Evolutionary conservation across 2,888 invertebrate species (phyloP).

Genomic region (Perizoma affinitatum): DNA sequence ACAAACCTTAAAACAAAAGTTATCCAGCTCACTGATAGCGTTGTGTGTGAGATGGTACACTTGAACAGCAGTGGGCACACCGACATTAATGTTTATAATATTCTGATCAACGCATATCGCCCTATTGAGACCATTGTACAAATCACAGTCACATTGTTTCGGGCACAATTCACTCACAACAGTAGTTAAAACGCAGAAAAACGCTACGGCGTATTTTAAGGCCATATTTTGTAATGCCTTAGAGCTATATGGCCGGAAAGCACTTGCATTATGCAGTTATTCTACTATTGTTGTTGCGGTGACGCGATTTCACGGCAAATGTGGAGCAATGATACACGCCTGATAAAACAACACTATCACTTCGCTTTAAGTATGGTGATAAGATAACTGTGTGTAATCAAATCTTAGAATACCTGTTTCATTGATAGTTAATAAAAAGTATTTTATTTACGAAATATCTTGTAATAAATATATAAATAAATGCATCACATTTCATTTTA

Average conservation of each 20-base stretch:
- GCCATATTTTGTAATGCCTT: conserved; percentile 56
- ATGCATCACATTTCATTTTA: conserved; percentile 10
- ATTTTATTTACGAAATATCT: conserved; percentile 13
- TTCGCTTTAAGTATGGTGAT: conserved; percentile 45
- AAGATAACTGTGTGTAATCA: conserved; percentile 58
- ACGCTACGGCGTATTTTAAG: conserved; percentile 48
- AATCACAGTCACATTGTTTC: conserved; percentile 82
- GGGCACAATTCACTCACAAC: conserved; percentile 70
- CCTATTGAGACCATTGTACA: conserved; percentile 74
- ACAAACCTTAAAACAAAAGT: conserved; percentile 82
- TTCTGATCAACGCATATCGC: conserved; percentile 83
- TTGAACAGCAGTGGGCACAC: conserved; percentile 84
- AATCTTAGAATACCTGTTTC: conserved; percentile 40
- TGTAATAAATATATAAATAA: conserved; percentile 21
- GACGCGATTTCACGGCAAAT: conserved; percentile 56
- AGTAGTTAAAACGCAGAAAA: conserved; percentile 37
- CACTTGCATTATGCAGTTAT: conserved; percentile 60
- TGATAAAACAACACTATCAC: conserved; percentile 68
- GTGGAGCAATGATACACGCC: conserved; percentile 64
- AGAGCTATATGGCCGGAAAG: conserved; percentile 19
- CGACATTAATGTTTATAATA: conserved; percentile 83
- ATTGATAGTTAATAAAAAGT: conserved; percentile 19
- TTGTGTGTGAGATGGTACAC: conserved; percentile 86
- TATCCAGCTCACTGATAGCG: conserved; percentile 85
- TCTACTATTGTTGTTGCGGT: conserved; percentile 45